These are phyloP conservation scores for Pasiphila rectangulata DNA, from an alignment of 2,888 invertebrate genomes.

Conservation along the genomic window DNA sequence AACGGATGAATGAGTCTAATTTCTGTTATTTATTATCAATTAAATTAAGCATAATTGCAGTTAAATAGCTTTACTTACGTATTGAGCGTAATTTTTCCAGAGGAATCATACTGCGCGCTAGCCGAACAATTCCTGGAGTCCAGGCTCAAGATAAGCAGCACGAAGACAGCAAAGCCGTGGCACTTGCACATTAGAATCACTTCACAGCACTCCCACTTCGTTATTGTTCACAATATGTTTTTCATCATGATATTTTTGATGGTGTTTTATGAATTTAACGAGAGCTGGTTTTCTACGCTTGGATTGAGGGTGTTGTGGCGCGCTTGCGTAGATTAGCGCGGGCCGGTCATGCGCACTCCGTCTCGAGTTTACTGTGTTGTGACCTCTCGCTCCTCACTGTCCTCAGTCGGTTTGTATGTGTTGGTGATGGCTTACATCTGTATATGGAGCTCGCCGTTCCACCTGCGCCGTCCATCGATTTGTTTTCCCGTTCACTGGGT, in stretches of 20 bases:
- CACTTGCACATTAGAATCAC: conserved; percentile 75
- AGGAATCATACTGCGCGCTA: conserved; percentile 64
- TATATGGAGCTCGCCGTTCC: conserved; percentile 41
- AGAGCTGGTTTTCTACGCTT: conserved; percentile 34
- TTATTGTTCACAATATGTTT: conserved; percentile 24
- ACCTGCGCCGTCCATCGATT: conserved; percentile 63
- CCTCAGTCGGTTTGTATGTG: conserved; percentile 28
- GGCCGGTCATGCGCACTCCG: conserved; percentile 59
- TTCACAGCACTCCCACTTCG: conserved; percentile 43
- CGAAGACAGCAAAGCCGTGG: conserved; percentile 52
- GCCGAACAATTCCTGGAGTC: conserved; percentile 71
- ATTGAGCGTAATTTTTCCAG: conserved; percentile 66
- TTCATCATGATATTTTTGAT: conserved; percentile 19
- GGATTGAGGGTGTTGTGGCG: conserved; percentile 43
- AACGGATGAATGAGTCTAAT: background rate
- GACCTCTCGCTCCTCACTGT: background rate
- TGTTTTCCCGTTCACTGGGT: conserved; percentile 54
- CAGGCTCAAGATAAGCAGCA: conserved; percentile 64
- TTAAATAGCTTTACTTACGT: conserved; percentile 53
- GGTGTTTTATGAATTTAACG: conserved; percentile 21
- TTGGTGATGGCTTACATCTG: conserved; percentile 29
- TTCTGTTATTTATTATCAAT: background rate
- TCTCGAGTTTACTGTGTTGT: conserved; percentile 39
- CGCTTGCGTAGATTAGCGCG: conserved; percentile 55
- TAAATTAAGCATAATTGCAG: background rate